Percentiles rank a stretch among this genome's conserved stretches.
Conservation (phyloP, 2,888 invertebrate genomes). For the Nomada flava region DNA sequence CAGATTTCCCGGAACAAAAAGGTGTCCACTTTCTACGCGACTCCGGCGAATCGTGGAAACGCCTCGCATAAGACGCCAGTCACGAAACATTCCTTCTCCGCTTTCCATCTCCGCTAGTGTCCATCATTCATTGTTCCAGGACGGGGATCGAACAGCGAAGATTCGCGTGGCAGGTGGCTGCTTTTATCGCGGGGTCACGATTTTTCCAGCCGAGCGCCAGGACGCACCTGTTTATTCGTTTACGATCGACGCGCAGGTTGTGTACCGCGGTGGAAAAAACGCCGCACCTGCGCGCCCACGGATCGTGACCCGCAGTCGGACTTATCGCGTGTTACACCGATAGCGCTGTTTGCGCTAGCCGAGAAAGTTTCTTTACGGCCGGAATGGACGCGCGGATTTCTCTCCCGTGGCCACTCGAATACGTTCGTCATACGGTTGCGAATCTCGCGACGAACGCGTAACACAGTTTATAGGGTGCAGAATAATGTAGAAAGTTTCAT, state of each 20-base stretch:
- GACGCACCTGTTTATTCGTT: conserved; percentile 66
- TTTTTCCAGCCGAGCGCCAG: conserved; percentile 23
- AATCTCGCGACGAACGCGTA: not conserved
- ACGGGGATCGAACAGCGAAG: not conserved
- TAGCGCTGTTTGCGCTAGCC: conserved; percentile 64
- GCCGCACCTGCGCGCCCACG: conserved; percentile 63
- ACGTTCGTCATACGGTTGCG: conserved; percentile 53
- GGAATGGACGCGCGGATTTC: conserved; percentile 73
- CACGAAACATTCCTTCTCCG: conserved; percentile 7
- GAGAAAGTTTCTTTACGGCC: conserved; percentile 67
- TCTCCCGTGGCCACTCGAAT: conserved; percentile 72
- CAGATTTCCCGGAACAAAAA: conserved; percentile 21
- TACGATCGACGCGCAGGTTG: conserved; percentile 43
- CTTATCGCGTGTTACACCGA: conserved; percentile 69
- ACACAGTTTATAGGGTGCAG: not conserved
- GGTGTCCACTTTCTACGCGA: conserved; percentile 11
- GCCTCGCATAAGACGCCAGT: conserved; percentile 6
- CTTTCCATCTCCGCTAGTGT: conserved; percentile 11
- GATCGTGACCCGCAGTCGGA: conserved; percentile 68
- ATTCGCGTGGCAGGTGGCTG: conserved; percentile 35
- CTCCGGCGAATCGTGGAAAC: not conserved
- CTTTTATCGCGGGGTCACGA: conserved; percentile 29
- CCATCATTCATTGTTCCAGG: conserved; percentile 10
- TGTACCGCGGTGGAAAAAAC: conserved; percentile 30
- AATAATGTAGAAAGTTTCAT: not conserved